phyloP scores from a whole-genome alignment of 2,797 vertebrate species.

The Agapornis canus region DNA sequence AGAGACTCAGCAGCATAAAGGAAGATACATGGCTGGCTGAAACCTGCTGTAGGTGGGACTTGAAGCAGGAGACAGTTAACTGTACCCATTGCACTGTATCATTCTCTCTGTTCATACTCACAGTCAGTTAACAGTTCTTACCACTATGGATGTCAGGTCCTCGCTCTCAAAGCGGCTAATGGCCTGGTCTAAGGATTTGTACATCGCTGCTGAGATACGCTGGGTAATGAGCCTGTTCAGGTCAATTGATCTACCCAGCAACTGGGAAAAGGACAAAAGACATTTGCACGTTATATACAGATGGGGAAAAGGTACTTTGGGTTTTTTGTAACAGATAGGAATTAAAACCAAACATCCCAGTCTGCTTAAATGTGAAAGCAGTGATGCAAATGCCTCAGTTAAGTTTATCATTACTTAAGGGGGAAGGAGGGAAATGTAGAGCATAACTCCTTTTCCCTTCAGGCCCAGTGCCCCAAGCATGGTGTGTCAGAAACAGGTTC shows the following conservation, averaged over 20 bases:
- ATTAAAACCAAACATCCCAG: not conserved
- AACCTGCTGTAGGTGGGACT: not conserved
- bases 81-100: not conserved
- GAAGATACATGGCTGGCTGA: not conserved
- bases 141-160: constrained; percentile 91
- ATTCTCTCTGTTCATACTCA: not conserved
- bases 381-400: fast-evolving
- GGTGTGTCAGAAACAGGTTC: not conserved
- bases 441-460: not conserved
- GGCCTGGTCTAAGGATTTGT: constrained; percentile 90
- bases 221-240: constrained; percentile 91
- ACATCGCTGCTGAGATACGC: constrained; percentile 90
- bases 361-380: not conserved
- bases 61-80: not conserved
- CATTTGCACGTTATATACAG: not conserved
- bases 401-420: not conserved
- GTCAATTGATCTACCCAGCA: constrained; percentile 89
- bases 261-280: constrained; percentile 64
- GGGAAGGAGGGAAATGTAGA: not conserved
- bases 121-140: constrained; percentile 59
- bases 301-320: not conserved
- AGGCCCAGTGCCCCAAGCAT: not conserved
- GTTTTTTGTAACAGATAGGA: not conserved
- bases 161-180: constrained; percentile 93
- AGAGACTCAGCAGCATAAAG: not conserved